These are phyloP conservation scores for Apomyelois bistriatella DNA, from an alignment of 2,888 invertebrate species.

Conservation along the genomic window DNA sequence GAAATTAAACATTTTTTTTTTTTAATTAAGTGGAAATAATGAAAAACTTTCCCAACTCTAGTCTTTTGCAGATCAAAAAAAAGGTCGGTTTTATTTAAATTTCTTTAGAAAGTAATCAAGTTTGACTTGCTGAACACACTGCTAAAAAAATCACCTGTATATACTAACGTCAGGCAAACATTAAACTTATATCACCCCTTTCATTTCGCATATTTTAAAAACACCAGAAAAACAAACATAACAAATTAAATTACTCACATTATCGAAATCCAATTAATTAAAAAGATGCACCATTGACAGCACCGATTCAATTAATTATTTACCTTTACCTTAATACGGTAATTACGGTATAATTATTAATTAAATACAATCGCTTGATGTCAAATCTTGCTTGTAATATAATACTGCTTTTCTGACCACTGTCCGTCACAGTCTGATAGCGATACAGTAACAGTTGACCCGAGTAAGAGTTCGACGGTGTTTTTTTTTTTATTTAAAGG, in stretches of 20 bases:
- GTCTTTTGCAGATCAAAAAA: too few relatives aligned
- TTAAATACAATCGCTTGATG: background rate
- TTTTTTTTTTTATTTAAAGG: conserved; percentile 6
- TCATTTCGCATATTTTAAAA: background rate
- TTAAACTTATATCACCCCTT: too few relatives aligned
- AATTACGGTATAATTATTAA: background rate
- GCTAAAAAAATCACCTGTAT: too few relatives aligned
- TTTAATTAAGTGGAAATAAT: too few relatives aligned
- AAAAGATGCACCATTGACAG: background rate
- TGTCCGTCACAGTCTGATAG: conserved; percentile 15
- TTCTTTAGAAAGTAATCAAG: too few relatives aligned
- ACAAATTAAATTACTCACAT: conserved; percentile 3
- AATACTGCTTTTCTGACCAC: conserved; percentile 13
- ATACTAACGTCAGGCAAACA: too few relatives aligned
- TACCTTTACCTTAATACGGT: conserved; percentile 5
- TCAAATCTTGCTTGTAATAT: conserved; percentile 9
- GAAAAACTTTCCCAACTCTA: too few relatives aligned
- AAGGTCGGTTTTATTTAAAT: too few relatives aligned
- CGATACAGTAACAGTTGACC: background rate
- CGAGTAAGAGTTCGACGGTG: conserved; percentile 5
- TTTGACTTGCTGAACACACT: too few relatives aligned
- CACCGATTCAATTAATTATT: background rate
- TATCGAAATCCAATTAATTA: background rate
- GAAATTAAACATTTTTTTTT: too few relatives aligned
- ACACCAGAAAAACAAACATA: background rate